Conservation (phyloP, 2,888 invertebrate genomes). For the Catocala sponsa region DNA sequence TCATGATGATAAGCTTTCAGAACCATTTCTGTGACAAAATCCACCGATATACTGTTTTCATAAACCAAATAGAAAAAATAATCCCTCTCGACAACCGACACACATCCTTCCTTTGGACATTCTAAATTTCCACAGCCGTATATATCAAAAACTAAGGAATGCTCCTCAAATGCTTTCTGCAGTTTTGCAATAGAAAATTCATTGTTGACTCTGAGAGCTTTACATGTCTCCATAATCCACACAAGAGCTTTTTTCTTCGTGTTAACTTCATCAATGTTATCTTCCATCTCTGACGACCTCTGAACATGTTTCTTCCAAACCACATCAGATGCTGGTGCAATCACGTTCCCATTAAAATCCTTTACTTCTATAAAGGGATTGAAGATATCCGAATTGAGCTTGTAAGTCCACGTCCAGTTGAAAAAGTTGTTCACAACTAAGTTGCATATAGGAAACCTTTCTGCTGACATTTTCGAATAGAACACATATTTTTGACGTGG, state of each 20-base stretch:
- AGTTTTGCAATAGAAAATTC: conserved; percentile 1
- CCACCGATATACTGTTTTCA: conserved; percentile 65
- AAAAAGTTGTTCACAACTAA: conserved; percentile 67
- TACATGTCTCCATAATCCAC: conserved; percentile 62
- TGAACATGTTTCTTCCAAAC: conserved; percentile 52
- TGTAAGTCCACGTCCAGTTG: conserved; percentile 84
- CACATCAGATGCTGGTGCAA: conserved; percentile 64
- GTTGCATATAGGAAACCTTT: conserved; percentile 66
- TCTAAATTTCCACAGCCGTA: conserved; percentile 68
- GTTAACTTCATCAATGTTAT: conserved; percentile 20
- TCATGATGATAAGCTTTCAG: conserved; percentile 84
- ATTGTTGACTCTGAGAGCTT: conserved; percentile 7
- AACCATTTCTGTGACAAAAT: conserved; percentile 75
- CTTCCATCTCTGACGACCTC: conserved; percentile 2
- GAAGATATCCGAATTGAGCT: conserved; percentile 73
- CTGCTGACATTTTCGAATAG: conserved; percentile 65
- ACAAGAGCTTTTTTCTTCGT: conserved; percentile 56
- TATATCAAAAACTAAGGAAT: conserved; percentile 77
- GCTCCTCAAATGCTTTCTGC: conserved; percentile 67
- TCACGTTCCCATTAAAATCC: conserved; percentile 56
- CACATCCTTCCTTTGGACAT: conserved; percentile 64
- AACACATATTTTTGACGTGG: conserved; percentile 75
- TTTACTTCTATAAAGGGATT: conserved; percentile 74
- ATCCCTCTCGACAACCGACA: conserved; percentile 57
- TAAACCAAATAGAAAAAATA: conserved; percentile 76